phyloP scores from a whole-genome alignment of 2,888 invertebrate species.

The Perizoma flavofasciatum region DNA sequence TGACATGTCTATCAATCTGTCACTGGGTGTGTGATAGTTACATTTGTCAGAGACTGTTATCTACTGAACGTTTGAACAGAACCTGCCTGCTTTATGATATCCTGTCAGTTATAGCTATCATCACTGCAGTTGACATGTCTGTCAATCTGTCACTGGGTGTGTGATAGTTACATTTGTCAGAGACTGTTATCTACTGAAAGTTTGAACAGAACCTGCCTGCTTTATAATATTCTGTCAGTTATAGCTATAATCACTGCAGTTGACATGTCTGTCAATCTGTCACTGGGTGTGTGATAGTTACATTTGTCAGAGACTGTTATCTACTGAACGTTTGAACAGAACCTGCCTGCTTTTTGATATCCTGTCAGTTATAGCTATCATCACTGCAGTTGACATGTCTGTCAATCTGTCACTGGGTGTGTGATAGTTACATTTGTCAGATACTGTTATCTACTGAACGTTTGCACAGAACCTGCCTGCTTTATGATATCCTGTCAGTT shows the following conservation, averaged over 20 bases:
- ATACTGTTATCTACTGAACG: too few species aligned
- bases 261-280: conserved; percentile 44
- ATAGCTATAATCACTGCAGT: conserved; percentile 39
- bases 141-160: conserved; percentile 39
- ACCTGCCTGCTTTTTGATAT: not conserved
- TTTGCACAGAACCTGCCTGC: too few species aligned
- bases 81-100: too few species aligned
- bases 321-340: not conserved
- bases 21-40: too few species aligned
- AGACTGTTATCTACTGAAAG: conserved; percentile 3
- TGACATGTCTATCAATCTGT: too few species aligned
- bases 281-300: conserved; percentile 48
- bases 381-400: conserved; percentile 23
- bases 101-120: conserved; percentile 22
- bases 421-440: conserved; percentile 22
- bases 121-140: conserved; percentile 28
- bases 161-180: conserved; percentile 10
- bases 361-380: conserved; percentile 29
- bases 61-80: too few species aligned
- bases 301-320: conserved; percentile 5
- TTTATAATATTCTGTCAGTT: conserved; percentile 40
- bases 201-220: conserved; percentile 17
- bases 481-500: too few species aligned
- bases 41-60: too few species aligned
- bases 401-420: conserved; percentile 35